These are phyloP conservation scores for Enteromius fasciolatus DNA, from an alignment of 2,797 vertebrate species.

Conservation along the genomic window DNA sequence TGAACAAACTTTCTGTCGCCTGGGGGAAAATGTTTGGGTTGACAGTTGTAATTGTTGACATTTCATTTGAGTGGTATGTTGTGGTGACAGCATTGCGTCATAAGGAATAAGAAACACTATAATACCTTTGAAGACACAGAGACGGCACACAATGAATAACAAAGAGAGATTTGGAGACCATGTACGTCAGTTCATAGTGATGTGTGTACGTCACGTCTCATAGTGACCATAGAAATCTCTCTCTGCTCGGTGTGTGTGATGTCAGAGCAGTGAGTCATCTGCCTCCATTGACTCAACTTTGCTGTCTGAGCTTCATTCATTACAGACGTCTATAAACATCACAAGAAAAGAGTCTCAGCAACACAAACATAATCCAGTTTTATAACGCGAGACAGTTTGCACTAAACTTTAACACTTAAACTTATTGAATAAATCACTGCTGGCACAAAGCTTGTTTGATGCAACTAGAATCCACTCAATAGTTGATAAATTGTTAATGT, in stretches of 20 bases:
- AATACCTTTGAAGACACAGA: background rate
- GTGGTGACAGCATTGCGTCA: background rate
- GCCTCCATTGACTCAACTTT: background rate
- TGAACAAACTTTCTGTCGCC: background rate
- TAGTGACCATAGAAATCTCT: background rate
- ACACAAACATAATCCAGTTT: background rate
- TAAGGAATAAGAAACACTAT: background rate
- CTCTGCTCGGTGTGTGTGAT: background rate
- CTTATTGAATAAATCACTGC: background rate
- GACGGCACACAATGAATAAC: background rate
- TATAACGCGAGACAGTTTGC: background rate
- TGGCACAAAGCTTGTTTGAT: background rate
- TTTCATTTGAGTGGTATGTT: background rate
- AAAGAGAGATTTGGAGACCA: background rate
- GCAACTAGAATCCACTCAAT: background rate
- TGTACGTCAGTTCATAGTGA: background rate
- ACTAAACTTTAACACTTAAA: background rate
- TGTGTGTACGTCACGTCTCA: background rate
- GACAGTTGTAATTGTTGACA: background rate
- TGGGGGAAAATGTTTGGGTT: background rate
- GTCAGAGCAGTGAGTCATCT: constrained; percentile 9
- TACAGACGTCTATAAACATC: background rate
- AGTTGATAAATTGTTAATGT: background rate
- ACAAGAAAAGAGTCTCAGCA: background rate
- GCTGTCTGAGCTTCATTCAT: background rate